Conservation (phyloP, 2,113 vertebrate species). For the Promerops cafer region DNA sequence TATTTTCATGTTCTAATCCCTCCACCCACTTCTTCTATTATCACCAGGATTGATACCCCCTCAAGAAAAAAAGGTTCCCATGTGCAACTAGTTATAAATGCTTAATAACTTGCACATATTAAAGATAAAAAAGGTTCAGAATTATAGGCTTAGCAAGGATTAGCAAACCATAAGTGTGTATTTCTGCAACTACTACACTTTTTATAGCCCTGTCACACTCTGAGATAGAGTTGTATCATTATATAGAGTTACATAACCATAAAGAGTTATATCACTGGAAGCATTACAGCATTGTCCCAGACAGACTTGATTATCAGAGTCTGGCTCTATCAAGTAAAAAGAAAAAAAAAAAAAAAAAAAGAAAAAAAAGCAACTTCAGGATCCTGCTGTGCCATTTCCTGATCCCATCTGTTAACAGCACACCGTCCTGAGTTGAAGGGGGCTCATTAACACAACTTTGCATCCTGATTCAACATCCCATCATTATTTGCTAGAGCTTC, state of each 20-base stretch:
- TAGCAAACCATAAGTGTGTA: slow-evolving; percentile 3
- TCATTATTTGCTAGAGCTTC: neutral
- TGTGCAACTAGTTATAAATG: slow-evolving; percentile 50
- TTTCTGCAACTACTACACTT: slow-evolving; percentile 61
- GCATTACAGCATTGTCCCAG: slow-evolving; percentile 43
- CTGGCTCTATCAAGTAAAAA: neutral
- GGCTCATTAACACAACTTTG: neutral
- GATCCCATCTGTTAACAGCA: neutral
- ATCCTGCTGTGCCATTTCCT: neutral
- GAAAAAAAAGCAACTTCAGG: neutral
- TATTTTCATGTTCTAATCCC: slow-evolving; percentile 30
- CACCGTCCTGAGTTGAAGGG: neutral
- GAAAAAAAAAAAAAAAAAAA: neutral
- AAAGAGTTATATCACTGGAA: slow-evolving; percentile 44
- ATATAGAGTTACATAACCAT: slow-evolving; percentile 42
- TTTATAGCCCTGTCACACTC: slow-evolving; percentile 59
- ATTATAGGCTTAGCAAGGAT: slow-evolving; percentile 58
- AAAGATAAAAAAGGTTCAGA: slow-evolving; percentile 60
- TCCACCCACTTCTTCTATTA: slow-evolving; percentile 46
- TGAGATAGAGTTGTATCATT: slow-evolving; percentile 43
- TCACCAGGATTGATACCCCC: slow-evolving; percentile 23
- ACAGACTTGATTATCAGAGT: slow-evolving; percentile 55
- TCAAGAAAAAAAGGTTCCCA: slow-evolving; percentile 13
- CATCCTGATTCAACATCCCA: neutral
- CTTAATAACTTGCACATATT: slow-evolving; percentile 50